Evolutionary conservation across 2,797 vertebrate genomes (phyloP).

Genomic region (Martes flavigula): DNA sequence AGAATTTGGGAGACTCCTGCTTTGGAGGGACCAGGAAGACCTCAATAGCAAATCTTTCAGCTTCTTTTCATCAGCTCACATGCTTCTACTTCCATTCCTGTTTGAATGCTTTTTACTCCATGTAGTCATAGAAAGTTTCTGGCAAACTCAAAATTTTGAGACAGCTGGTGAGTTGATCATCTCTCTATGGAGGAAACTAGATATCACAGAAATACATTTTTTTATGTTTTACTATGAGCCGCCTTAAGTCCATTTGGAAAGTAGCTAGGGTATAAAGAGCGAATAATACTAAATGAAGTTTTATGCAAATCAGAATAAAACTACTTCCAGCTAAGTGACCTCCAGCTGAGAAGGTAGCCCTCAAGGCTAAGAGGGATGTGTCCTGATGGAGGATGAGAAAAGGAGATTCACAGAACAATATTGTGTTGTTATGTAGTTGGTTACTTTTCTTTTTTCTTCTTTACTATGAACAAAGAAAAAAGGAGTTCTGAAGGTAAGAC

Average conservation of each 20-base stretch:
- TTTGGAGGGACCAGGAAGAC: background rate
- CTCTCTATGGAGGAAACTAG: background rate
- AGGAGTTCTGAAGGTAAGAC: background rate
- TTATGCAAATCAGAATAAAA: background rate
- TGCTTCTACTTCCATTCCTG: background rate
- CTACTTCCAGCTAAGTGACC: background rate
- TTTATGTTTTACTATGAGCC: background rate
- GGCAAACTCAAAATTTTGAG: background rate
- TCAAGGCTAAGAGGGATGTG: background rate
- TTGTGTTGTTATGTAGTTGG: background rate
- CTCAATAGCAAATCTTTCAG: background rate
- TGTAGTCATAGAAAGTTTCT: slow-evolving; percentile 16
- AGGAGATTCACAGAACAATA: background rate
- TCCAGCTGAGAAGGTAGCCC: background rate
- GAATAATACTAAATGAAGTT: background rate
- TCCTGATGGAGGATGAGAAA: background rate
- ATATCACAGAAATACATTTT: slow-evolving; percentile 21
- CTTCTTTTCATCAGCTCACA: background rate
- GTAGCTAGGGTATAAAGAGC: slow-evolving; percentile 5
- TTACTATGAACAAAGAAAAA: background rate
- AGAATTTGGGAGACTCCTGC: background rate
- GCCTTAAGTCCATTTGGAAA: background rate
- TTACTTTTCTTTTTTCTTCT: slow-evolving; percentile 32
- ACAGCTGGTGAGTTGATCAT: background rate
- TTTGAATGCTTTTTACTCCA: slow-evolving; percentile 1